Evolutionary conservation across 2,888 invertebrate species (phyloP), one percentile per base, ranked within the genome.

Genomic region (Oxytorus armatus): DNA sequence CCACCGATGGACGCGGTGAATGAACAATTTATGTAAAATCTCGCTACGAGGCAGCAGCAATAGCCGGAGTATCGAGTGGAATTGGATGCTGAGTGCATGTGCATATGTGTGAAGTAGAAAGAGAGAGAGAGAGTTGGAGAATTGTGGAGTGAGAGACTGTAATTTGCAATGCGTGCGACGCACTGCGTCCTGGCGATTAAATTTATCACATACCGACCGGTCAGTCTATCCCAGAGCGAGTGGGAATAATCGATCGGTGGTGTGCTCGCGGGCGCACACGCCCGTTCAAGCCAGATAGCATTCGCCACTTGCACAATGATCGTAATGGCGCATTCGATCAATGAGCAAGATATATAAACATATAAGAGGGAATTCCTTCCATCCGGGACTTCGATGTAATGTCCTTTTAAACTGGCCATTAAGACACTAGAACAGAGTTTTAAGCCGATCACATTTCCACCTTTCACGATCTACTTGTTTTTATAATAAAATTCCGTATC

Each of bases 151-250:
- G 66, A 72, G 70, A 68, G 75, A 77, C 65, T 61, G 80, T 74
- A 82, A 83, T 80, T 83, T 80, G 79, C 81, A 81, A 83, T 80
- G 80, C 74, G 77, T 75, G 68, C 74, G 77, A 80, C 83, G 75
- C 74, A 79, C 75, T 77, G 77, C 73, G 73, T 80, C 68, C 77
- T 75, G 69, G 77, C 80, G 82, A 83, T 83, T 80, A 80, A 82
- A 83, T 83, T 83, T 82, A 83, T 83, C 80, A 78, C 77, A 80
- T 72, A 65, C 75, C 55, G 61, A 53, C 70, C 77, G 68, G 77
- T 63, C 73, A 77, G 72, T 72, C 77, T 77, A 74, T 77, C 74
- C 77, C 73, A 55, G n/a, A 57, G 42, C 73, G 77, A 80, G 80
- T 77, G 72, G 80, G 80, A 77, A 80, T 80, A 80, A 77, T 80